Base-by-base conservation (phyloP, 2,888 invertebrate genomes). In the Romanomermis culicivorax region DNA sequence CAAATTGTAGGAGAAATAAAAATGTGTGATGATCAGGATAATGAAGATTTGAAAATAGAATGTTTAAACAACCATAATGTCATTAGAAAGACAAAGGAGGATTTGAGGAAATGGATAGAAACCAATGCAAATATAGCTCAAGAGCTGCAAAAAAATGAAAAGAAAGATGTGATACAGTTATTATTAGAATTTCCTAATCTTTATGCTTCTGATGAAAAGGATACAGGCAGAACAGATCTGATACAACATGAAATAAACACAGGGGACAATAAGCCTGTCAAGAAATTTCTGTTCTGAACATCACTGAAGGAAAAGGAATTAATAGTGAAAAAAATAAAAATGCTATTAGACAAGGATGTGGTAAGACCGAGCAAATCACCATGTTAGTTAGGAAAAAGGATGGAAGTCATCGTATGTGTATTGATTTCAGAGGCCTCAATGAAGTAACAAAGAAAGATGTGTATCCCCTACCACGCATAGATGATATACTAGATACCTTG, bases 381-480 rank as follows among this genome's bases (percentile, higher is more conserved):
- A 1, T 70, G 65, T 49, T 70, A 1, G 66, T 67, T 1, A 60
- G 59, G 20, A 70, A 68, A 58, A 65, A 64, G 54, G 58, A 63
- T 52, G 62, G 58, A 29, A 48, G 47, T 17, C 57, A 27, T 47
- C 57, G 57, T 51, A 60, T 59, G 7, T 62, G 62, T 49, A 53
- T 61, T 14, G 61, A 62, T 54, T 63, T 59, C 52, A 24, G 62
- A 30, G 20, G 53, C 1, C 29, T 63, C 1, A 62, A 61, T 55
- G 43, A 11, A 3, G 56, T 59, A 11, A 58, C 59, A 11, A 54
- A 51, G 26, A 50, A 51, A 17, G 59, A 61, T 36, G 20, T 25
- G 0, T 59, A 57, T 48, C 59, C 58, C 11, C 25, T 61, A 11
- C 56, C 55, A 1, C 30, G 54, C 36, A 57, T 58, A 1, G 58